Base-by-base conservation (phyloP, 2,888 invertebrate species). In the Agrochola macilenta region DNA sequence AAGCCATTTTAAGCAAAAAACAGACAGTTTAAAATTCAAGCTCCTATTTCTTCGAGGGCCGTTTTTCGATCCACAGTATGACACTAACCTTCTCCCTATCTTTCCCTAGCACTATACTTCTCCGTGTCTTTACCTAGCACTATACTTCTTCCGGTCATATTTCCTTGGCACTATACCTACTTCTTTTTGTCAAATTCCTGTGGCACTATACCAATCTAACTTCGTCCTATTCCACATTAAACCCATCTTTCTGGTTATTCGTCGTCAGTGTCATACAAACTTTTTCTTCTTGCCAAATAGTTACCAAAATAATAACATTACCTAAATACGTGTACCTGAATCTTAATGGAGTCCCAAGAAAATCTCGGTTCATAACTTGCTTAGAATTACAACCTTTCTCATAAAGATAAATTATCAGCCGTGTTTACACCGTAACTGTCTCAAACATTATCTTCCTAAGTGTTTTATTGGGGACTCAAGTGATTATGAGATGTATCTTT, bases 351-450 rank as follows among this genome's bases (percentile, higher is more conserved):
- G 78, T 85, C 82, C 78, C 69, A 83, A 74, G 78, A 84, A 89
- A 90, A 90, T 88, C 88, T 88, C 87, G 78, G 86, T 86, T 83
- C 86, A 90, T 89, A 91, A 88, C 87, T 86, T 66, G 76, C 86
- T 87, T 87, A 88, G 86, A 91, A 91, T 90, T 89, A 90, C 87
- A 86, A 77, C 84, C 89, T 89, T 89, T 77, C 87, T 88, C 88
- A 81, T 91, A 90, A 90, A 91, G 85, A 91, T 92, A 89, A 89
- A 91, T 91, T 86, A 85, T 87, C 71, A 74, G 82, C 52, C 71
- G 46, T 86, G 76, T 87, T 90, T 82, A 89, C 83, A 89, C 87
- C 87, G 81, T 84, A 74, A 85, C 70, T 73, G 83, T 71, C 72
- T 73, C 70, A 57, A 79, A 80, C 77, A 80, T 84, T 74, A 75